Conservation (phyloP, 2,888 invertebrate species). For the Hanleya hanleyi region DNA sequence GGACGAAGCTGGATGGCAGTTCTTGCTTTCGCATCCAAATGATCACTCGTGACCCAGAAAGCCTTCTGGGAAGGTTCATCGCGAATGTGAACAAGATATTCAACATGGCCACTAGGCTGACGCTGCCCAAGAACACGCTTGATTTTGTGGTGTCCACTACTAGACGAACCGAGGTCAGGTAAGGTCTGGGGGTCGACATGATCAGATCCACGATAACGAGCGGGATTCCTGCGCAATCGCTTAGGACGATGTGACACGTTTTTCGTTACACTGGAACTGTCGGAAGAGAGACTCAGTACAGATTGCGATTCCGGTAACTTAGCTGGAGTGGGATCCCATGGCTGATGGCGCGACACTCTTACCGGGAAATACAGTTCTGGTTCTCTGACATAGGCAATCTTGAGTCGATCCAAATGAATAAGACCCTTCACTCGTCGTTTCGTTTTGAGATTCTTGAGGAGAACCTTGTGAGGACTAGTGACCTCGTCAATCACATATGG, state of each 20-base stretch:
- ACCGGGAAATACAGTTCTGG: slow-evolving; percentile 24
- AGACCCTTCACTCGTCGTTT: slow-evolving; percentile 18
- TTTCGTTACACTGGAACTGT: no score
- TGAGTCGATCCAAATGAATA: slow-evolving; percentile 36
- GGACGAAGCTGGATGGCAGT: not conserved
- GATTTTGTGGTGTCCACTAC: slow-evolving; percentile 9
- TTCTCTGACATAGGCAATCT: slow-evolving; percentile 35
- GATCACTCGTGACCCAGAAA: slow-evolving; percentile 16
- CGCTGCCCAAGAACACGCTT: slow-evolving; percentile 33
- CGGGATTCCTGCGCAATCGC: not conserved
- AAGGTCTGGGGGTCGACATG: not conserved
- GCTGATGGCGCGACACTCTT: no score
- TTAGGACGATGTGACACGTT: not conserved
- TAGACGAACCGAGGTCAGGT: not conserved
- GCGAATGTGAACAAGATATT: slow-evolving; percentile 30
- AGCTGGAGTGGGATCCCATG: no score
- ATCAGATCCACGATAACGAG: not conserved
- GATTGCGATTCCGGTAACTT: no score
- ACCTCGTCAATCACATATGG: slow-evolving; percentile 34
- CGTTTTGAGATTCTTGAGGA: slow-evolving; percentile 15
- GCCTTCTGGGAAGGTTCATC: slow-evolving; percentile 33
- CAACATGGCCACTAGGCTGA: slow-evolving; percentile 19
- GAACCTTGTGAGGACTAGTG: slow-evolving; percentile 30
- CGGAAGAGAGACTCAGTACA: no score
- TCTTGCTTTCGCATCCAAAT: not conserved